A percentile compares a stretch with the other conserved stretches of the same genome.
phyloP scores from a whole-genome alignment of 2,113 vertebrate species.

The Gracilinanus agilis region DNA sequence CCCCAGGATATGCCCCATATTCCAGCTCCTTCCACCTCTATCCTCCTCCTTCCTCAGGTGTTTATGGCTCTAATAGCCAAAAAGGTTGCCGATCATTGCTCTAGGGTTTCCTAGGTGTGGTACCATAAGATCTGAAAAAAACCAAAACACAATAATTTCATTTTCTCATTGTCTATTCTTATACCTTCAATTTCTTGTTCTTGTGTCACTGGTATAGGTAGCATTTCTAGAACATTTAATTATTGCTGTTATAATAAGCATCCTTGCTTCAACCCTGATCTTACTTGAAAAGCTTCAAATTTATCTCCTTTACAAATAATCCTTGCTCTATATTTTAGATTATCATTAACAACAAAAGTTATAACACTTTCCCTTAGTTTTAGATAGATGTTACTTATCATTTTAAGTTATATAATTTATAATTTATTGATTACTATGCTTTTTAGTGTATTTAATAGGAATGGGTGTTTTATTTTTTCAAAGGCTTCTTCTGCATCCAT shows the following conservation, averaged over 20 bases:
- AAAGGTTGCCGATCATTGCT: too few relatives aligned
- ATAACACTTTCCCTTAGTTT: not conserved
- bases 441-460: not conserved
- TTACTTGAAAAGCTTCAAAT: not conserved
- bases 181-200: not conserved
- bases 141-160: not conserved
- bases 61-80: too few relatives aligned
- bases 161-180: not conserved
- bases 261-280: not conserved
- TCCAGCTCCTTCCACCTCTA: too few relatives aligned
- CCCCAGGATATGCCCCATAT: too few relatives aligned
- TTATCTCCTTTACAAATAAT: not conserved
- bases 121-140: not conserved
- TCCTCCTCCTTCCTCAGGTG: too few relatives aligned
- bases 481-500: not conserved
- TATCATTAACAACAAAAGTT: too few relatives aligned
- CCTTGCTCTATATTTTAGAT: not conserved
- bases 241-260: not conserved
- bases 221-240: not conserved
- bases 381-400: not conserved
- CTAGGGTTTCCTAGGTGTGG: too few relatives aligned
- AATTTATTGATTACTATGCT: not conserved
- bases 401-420: not conserved
- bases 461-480: not conserved
- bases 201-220: not conserved